Percentiles rank a stretch among this genome's conserved stretches.
Conservation (phyloP, 2,888 invertebrate genomes). For the Pterostichus niger region DNA sequence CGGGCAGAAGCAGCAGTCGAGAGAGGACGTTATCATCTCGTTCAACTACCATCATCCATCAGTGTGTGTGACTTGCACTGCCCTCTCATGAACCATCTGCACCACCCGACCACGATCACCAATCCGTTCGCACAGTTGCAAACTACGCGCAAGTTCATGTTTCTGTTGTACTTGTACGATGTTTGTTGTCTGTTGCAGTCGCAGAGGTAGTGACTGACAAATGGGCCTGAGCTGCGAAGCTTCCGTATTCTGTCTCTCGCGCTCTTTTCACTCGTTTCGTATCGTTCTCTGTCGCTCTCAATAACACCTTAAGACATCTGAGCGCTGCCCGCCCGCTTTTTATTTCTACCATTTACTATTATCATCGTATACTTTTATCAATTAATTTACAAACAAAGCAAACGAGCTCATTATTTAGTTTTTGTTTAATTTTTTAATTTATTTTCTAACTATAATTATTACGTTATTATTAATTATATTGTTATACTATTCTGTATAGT, state of each 20-base stretch:
- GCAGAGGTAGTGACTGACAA: conserved; percentile 83
- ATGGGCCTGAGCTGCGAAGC: conserved; percentile 78
- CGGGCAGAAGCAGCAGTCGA: conserved; percentile 28
- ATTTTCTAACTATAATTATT: conserved; percentile 62
- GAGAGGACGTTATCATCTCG: conserved; percentile 9
- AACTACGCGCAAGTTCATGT: conserved; percentile 58
- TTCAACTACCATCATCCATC: conserved; percentile 23
- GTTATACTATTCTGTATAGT: conserved; percentile 66
- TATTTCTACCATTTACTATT: conserved; percentile 57
- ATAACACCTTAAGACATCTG: conserved; percentile 1
- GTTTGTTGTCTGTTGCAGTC: conserved; percentile 80
- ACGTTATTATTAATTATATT: conserved; percentile 63
- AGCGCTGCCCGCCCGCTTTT: conserved; percentile 48
- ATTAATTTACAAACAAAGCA: conserved; percentile 20
- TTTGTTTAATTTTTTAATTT: conserved; percentile 58
- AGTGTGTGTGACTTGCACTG: background rate
- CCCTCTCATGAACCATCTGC: conserved; percentile 25
- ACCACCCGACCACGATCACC: background rate
- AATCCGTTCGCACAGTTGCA: conserved; percentile 10
- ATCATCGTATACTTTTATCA: conserved; percentile 51
- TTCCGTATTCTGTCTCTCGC: background rate
- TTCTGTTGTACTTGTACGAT: conserved; percentile 40
- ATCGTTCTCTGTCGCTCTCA: conserved; percentile 33
- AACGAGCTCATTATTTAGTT: conserved; percentile 58
- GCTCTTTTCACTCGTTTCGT: conserved; percentile 27